Evolutionary conservation across 2,113 vertebrate species (phyloP).

Genomic region (Romanogobio albipinnatus): DNA sequence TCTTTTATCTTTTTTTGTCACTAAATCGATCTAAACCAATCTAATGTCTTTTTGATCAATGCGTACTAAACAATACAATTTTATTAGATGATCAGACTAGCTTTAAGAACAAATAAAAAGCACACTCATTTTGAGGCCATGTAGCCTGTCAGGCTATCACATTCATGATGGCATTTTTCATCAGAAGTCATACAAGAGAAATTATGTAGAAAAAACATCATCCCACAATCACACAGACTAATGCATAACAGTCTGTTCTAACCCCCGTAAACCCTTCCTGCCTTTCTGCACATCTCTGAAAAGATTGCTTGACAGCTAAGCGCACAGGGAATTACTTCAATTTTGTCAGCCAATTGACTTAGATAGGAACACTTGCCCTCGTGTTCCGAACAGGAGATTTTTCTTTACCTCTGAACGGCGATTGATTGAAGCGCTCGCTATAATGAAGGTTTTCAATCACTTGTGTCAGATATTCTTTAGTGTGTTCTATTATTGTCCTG

Average conservation of each 20-base stretch:
- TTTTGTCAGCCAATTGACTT: slow-evolving; percentile 53
- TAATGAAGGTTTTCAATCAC: slow-evolving; percentile 53
- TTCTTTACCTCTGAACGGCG: slow-evolving; percentile 28
- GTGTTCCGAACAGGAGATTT: slow-evolving; percentile 37
- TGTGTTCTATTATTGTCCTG: slow-evolving; percentile 46
- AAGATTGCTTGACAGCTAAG: slow-evolving; percentile 52
- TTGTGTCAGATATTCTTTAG: slow-evolving; percentile 35
- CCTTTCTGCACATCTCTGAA: slow-evolving; percentile 33
- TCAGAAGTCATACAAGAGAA: slow-evolving; percentile 12
- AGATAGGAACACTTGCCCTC: slow-evolving; percentile 29
- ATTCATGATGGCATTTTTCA: not conserved
- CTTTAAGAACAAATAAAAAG: not conserved
- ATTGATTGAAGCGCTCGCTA: slow-evolving; percentile 51
- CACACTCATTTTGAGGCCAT: not conserved
- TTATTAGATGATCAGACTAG: not conserved
- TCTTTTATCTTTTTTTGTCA: not conserved
- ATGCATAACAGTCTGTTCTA: slow-evolving; percentile 14
- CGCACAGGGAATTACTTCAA: slow-evolving; percentile 56
- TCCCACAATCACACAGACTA: not conserved
- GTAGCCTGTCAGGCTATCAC: not conserved
- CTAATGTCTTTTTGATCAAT: not conserved
- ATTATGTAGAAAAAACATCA: not conserved
- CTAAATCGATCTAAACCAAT: not conserved
- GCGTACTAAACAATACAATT: not conserved
- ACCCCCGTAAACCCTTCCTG: not conserved